Evolutionary conservation across 2,113 vertebrate genomes (phyloP), one percentile per base, ranked within the genome.

Genomic region (Corydoras maculifer): DNA sequence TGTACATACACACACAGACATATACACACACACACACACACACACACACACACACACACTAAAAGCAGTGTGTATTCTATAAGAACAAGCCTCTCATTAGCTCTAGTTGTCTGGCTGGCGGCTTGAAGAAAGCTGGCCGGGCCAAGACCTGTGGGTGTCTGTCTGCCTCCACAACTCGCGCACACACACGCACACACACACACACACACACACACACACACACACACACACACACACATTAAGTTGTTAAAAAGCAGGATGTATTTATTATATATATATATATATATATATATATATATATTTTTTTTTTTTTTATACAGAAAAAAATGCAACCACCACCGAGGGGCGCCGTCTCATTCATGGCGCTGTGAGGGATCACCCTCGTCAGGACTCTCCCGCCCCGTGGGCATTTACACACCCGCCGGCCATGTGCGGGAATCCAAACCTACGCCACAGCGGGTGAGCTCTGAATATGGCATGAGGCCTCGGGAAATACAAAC

Each of bases 1-100:
- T n/a, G n/a, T n/a, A 25, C 18, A 25, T 2, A 25, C 18, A 25
- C 18, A 25, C 18, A 25, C 18, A 25, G n/a, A n/a, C n/a, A 25
- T 2, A 25, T 2, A 25, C 18, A 25, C 18, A 25, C 18, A 25
- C 18, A 25, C 18, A 25, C 18, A 25, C 18, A 25, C 18, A 25
- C 18, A 25, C 18, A 25, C 18, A 25, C 18, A 8, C 30, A 11
- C 65, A 8, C 54, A 15, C 65, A 32, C 12, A 35, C 3, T n/a
- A 30, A 18, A 31, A 29, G 50, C 3, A 31, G 4, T 9, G 29
- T 18, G 55, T 35, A 51, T 65, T 59, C 70, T 73, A 9, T 18
- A 9, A 9, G n/a, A 8, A 73, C 65, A 9, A 18, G 9, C 43
- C 48, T 65, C 62, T 65, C 62, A 65, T 65, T 59, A 72, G 62